These are phyloP conservation scores for Cheilosia vernalis DNA, from an alignment of 2,888 invertebrate species.

Conservation along the genomic window DNA sequence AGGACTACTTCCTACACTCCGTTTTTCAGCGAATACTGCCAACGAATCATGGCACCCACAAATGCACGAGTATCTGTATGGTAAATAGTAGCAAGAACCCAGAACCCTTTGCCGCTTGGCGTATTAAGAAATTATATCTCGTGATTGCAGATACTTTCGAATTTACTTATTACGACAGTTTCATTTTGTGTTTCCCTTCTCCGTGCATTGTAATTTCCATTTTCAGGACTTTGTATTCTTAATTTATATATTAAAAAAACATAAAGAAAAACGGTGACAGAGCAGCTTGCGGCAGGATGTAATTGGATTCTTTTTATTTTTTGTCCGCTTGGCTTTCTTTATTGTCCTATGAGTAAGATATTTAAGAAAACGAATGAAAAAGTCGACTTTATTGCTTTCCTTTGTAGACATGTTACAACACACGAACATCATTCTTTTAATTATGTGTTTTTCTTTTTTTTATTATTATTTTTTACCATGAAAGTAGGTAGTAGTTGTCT, in stretches of 20 bases:
- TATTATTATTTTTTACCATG: neutral
- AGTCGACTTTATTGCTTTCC: constrained; percentile 76
- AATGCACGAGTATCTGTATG: too few relatives aligned
- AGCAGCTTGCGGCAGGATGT: constrained; percentile 70
- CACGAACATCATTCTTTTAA: constrained; percentile 40
- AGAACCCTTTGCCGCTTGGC: constrained; percentile 45
- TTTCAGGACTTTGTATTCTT: constrained; percentile 68
- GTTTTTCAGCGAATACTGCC: constrained; percentile 45
- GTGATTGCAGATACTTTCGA: constrained; percentile 74
- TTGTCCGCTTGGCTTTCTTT: constrained; percentile 39
- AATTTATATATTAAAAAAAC: constrained; percentile 64
- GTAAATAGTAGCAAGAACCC: neutral
- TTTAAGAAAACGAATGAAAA: constrained; percentile 50
- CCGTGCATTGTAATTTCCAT: constrained; percentile 65
- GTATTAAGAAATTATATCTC: constrained; percentile 74
- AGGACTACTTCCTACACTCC: constrained; percentile 59
- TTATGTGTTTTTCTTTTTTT: constrained; percentile 10
- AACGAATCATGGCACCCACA: constrained; percentile 18
- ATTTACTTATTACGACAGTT: constrained; percentile 72
- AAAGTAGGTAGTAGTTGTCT: constrained; percentile 23
- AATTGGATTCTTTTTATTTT: constrained; percentile 68
- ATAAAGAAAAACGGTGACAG: constrained; percentile 61
- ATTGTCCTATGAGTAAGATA: constrained; percentile 33
- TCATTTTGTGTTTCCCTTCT: constrained; percentile 53
- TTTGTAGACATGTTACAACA: constrained; percentile 76